These are phyloP conservation scores for Drosophila neonasuta DNA, from an alignment of 2,888 invertebrate genomes.

Conservation along the genomic window DNA sequence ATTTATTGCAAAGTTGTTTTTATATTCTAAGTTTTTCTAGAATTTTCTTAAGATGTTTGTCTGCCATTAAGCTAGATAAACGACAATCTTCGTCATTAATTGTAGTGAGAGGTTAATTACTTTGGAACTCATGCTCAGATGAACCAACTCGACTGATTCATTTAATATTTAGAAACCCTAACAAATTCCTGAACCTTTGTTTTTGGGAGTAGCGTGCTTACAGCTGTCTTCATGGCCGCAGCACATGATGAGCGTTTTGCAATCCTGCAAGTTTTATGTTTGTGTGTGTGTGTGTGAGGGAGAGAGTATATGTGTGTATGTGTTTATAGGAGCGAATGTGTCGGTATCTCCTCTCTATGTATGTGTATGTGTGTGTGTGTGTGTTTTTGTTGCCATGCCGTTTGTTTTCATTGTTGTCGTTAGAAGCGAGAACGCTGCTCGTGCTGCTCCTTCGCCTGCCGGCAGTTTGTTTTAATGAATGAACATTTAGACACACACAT, in stretches of 20 bases:
- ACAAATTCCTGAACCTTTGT: not conserved
- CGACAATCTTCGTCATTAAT: not conserved
- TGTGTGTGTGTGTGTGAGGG: not conserved
- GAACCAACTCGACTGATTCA: not conserved
- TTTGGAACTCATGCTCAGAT: not conserved
- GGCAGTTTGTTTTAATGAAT: conserved; percentile 73
- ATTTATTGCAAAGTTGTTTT: too few relatives aligned
- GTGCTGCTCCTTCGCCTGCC: conserved; percentile 57
- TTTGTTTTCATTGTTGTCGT: conserved; percentile 67
- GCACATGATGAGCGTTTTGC: conserved; percentile 30
- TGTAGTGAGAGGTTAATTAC: not conserved
- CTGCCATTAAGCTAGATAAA: not conserved
- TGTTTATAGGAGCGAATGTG: not conserved
- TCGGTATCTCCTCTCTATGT: conserved; percentile 1
- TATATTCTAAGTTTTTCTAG: too few relatives aligned
- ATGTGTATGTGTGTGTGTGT: conserved; percentile 24
- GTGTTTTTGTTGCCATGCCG: conserved; percentile 50
- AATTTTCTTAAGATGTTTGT: too few relatives aligned
- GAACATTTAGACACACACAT: conserved; percentile 51
- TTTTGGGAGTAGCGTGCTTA: conserved; percentile 26
- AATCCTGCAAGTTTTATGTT: conserved; percentile 43
- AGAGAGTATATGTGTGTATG: not conserved
- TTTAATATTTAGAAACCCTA: conserved; percentile 2
- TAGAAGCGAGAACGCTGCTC: conserved; percentile 44
- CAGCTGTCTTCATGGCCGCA: conserved; percentile 21